Percentiles rank a stretch among this genome's conserved stretches.
Conservation (phyloP, 1,140 invertebrate species). For the Cyrtorhinus lividipennis region DNA sequence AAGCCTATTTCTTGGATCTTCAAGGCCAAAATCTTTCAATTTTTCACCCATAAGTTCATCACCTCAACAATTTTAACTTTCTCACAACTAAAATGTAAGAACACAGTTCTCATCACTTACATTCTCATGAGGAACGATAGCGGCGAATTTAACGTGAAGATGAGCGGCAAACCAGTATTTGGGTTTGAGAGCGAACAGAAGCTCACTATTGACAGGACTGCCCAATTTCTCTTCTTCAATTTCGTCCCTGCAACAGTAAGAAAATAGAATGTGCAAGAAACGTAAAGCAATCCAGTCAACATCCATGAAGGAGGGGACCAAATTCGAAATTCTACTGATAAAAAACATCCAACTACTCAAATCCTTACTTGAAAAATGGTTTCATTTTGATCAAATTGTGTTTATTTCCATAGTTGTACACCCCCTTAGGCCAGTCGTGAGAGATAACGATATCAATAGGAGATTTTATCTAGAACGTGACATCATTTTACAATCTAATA, state of each 20-base stretch:
- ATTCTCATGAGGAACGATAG: conserved; percentile 55
- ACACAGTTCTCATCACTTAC: too few species aligned
- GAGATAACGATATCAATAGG: conserved; percentile 81
- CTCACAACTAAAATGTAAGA: too few species aligned
- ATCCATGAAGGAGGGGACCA: conserved; percentile 11
- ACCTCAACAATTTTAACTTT: too few species aligned
- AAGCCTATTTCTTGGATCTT: too few species aligned
- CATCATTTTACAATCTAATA: conserved; percentile 15
- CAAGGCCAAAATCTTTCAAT: too few species aligned
- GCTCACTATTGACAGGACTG: conserved; percentile 63
- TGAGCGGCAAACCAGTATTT: conserved; percentile 95
- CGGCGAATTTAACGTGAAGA: conserved; percentile 91
- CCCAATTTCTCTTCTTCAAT: conserved; percentile 68
- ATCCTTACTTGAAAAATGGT: conserved; percentile 62
- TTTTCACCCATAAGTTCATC: too few species aligned
- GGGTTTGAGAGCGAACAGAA: conserved; percentile 66
- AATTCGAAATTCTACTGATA: neutral
- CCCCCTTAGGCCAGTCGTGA: conserved; percentile 91
- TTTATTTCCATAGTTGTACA: conserved; percentile 74
- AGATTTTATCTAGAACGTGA: conserved; percentile 43
- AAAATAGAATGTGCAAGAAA: conserved; percentile 16
- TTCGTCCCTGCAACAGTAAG: conserved; percentile 49
- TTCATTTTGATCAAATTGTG: conserved; percentile 64
- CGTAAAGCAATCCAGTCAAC: too few species aligned
- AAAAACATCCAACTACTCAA: too few species aligned